Conservation (phyloP, 1,140 invertebrate genomes). For the Apocrypta bakeri region DNA sequence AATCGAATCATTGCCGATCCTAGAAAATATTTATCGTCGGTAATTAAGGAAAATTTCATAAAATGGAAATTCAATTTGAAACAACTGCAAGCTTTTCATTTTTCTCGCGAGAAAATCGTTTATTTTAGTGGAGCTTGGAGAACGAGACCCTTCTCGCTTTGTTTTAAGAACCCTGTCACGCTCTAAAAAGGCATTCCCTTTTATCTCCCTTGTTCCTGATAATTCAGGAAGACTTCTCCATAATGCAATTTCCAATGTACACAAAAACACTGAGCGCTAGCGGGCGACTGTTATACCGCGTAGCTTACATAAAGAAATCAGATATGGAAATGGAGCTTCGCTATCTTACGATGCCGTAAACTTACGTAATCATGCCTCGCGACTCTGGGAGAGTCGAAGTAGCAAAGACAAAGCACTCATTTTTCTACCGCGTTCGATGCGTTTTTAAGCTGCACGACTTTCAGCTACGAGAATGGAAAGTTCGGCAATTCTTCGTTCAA, state of each 20-base stretch:
- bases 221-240: slow-evolving; percentile 14
- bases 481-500: background rate
- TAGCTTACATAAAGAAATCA: slow-evolving; percentile 44
- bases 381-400: background rate
- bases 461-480: background rate
- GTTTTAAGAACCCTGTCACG: background rate
- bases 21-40: too few relatives aligned
- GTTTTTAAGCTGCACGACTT: background rate
- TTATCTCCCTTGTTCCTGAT: slow-evolving; percentile 29
- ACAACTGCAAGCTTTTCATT: background rate
- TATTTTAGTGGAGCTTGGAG: background rate
- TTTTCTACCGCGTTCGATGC: background rate
- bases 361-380: slow-evolving; percentile 35
- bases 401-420: background rate
- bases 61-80: background rate
- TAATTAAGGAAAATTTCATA: background rate
- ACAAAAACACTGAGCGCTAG: background rate
- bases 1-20: background rate
- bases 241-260: slow-evolving; percentile 36
- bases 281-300: background rate
- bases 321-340: slow-evolving; percentile 36
- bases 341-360: slow-evolving; percentile 15
- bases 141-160: background rate
- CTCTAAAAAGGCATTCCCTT: background rate
- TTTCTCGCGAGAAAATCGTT: slow-evolving; percentile 6